phyloP scores from a whole-genome alignment of 1,140 invertebrate species.

The Pseudomyrmex concolor region DNA sequence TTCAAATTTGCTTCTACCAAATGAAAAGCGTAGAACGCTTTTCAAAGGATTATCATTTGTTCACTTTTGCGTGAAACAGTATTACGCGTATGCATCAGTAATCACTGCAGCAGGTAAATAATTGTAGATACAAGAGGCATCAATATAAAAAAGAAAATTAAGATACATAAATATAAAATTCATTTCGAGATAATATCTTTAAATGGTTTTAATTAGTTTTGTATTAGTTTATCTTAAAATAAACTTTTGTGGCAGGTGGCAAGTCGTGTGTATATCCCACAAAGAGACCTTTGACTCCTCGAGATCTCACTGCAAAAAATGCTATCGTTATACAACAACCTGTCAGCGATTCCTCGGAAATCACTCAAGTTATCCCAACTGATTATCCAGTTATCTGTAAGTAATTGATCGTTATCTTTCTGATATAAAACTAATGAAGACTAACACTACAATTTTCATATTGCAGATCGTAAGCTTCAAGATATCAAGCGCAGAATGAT shows the following conservation, averaged over 20 bases:
- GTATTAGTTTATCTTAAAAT: not conserved
- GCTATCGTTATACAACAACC: constrained; percentile 33
- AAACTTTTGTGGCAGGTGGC: constrained; percentile 5
- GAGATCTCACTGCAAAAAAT: constrained; percentile 32
- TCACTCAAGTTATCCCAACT: not conserved
- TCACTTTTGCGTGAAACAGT: constrained; percentile 36
- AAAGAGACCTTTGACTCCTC: constrained; percentile 20
- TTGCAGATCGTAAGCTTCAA: constrained; percentile 32
- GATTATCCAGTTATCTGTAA: constrained; percentile 50
- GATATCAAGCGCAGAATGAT: constrained; percentile 85
- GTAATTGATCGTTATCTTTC: constrained; percentile 6
- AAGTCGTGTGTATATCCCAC: constrained; percentile 45
- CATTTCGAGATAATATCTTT: too few relatives aligned
- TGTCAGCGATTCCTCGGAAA: constrained; percentile 2
- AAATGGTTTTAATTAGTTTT: not conserved
- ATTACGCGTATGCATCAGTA: constrained; percentile 11
- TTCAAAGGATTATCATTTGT: constrained; percentile 44
- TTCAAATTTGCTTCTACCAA: constrained; percentile 17
- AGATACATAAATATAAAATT: not conserved
- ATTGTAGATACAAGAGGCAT: not conserved
- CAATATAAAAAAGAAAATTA: not conserved
- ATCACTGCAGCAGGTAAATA: constrained; percentile 48
- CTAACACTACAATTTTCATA: constrained; percentile 4
- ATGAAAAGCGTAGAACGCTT: constrained; percentile 40
- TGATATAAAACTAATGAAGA: not conserved